Base-by-base conservation (phyloP, 2,797 vertebrate species). In the Scolopax bukidnonensis region DNA sequence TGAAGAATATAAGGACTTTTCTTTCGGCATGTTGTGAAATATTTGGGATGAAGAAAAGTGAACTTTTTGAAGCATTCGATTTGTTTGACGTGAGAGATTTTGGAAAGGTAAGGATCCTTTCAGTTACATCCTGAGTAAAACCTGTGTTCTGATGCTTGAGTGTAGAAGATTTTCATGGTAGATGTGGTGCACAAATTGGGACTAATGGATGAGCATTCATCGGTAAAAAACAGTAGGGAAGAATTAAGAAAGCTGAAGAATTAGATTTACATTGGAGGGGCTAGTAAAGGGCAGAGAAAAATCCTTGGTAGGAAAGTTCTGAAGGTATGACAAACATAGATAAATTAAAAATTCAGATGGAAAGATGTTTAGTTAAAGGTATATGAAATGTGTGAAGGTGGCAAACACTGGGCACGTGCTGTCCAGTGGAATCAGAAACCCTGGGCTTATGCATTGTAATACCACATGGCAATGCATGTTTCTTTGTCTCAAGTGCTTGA, bases 1-100 rank as follows among this genome's bases (percentile, higher is more conserved):
- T 99, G 98, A 99, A 99, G 98, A 99, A 99, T 67, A 99, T 99
- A 98, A 98, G 99, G 94, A 99, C 99, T 2, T 99, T 99, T 95
- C 98, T 99, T 96, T 93, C 94, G 0, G 98, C 98, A 8, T 99
- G 99, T 96, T 98, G 97, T 32, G 99, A 99, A 59, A 98, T 97
- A 7, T 99, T 99, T 93, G 98, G 98, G 60, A 99, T 99, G 99
- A 99, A 98, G 98, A 99, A 99, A 94, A 99, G 98, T 38, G 99
- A 99, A 93, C 98, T 99, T 89, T 99, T 99, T 32, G 99, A 99
- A 95, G 99, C 99, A 21, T 99, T 99, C 59, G 99, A 99, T 98
- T 98, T 99, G 87, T 99, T 99, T 68, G 99, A 99, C 5, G 99
- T 99, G 91, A 98, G 99, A 93, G 99, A 99, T 97, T 99, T 99